These are phyloP conservation scores for Ophion costatus DNA, from an alignment of 2,888 invertebrate species.

Conservation along the genomic window DNA sequence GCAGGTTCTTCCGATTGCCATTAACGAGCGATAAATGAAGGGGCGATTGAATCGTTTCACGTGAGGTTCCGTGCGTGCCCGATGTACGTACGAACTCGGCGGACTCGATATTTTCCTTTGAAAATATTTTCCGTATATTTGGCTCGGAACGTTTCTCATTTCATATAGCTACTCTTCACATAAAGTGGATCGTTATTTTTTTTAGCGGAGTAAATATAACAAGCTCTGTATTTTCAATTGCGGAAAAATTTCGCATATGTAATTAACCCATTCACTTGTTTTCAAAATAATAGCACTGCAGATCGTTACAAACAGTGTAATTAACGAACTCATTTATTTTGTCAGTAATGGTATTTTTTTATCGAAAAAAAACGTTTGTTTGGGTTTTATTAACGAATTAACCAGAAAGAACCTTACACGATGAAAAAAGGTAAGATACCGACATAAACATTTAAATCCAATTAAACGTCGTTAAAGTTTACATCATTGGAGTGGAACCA, in stretches of 20 bases:
- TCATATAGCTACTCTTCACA: no score
- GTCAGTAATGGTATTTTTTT: no score
- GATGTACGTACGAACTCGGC: background rate
- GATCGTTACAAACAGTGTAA: background rate
- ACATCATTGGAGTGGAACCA: no score
- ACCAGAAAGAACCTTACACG: no score
- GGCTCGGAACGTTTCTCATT: background rate
- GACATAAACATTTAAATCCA: background rate
- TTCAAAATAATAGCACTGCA: background rate
- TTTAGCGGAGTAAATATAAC: no score
- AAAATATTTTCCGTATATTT: background rate
- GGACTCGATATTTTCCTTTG: background rate
- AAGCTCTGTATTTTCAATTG: no score
- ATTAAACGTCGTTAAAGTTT: background rate
- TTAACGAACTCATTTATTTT: background rate
- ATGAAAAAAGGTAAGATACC: no score
- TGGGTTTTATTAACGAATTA: background rate
- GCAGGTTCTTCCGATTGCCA: conserved; percentile 60
- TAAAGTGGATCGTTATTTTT: no score
- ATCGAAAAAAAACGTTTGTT: background rate
- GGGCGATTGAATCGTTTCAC: conserved; percentile 50
- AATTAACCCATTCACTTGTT: background rate
- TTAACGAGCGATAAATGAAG: conserved; percentile 57
- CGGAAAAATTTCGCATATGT: background rate
- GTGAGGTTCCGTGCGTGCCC: conserved; percentile 28